Evolutionary conservation across 2,797 vertebrate species (phyloP).

Genomic region (Calcarius lapponicus): DNA sequence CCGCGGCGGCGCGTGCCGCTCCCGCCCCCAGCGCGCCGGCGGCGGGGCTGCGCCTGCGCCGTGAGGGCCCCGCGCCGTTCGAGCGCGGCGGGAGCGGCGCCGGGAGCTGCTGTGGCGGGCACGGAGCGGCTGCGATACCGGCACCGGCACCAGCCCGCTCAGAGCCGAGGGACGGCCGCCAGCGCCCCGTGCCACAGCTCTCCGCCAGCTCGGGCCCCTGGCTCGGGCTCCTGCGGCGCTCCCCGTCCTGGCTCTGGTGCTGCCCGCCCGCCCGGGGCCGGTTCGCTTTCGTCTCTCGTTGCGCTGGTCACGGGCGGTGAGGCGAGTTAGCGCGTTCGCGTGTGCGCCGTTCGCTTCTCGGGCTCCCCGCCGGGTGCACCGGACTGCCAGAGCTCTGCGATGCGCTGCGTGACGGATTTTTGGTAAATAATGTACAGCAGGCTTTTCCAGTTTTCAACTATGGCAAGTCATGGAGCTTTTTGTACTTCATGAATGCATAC

Average conservation of each 20-base stretch:
- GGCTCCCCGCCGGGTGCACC: not conserved
- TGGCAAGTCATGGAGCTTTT: not conserved
- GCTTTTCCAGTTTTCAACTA: rapidly evolving
- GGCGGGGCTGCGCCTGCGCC: not conserved
- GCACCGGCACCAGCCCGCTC: rapidly evolving
- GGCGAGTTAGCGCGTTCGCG: not conserved
- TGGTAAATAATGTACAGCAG: rapidly evolving
- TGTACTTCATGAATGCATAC: rapidly evolving
- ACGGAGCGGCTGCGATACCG: no score
- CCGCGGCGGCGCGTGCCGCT: not conserved
- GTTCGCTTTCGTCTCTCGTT: not conserved
- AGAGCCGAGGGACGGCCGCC: not conserved
- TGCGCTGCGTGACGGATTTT: rapidly evolving
- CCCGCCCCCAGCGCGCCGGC: not conserved
- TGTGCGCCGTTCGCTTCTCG: no score
- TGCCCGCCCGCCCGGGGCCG: not conserved
- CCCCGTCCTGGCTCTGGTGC: no score
- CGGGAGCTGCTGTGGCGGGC: not conserved
- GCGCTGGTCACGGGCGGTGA: not conserved
- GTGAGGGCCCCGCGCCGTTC: not conserved
- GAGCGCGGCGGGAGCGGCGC: not conserved
- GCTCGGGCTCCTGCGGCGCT: no score
- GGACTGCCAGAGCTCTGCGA: rapidly evolving
- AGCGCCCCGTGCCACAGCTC: not conserved
- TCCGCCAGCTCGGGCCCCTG: not conserved